phyloP scores from a whole-genome alignment of 2,888 invertebrate genomes.

The Drosophila conformis region DNA sequence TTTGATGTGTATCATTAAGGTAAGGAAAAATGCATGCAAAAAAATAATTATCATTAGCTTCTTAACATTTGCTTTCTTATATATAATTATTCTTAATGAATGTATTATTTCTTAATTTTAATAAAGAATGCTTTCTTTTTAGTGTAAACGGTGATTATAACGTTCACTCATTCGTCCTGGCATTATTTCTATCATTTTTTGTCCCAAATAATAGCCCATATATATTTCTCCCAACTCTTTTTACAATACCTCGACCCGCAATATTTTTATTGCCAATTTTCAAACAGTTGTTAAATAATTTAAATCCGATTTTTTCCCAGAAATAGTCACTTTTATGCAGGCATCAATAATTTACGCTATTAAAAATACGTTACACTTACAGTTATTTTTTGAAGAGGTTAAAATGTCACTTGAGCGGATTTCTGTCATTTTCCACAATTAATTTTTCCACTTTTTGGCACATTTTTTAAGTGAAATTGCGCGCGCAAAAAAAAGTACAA shows the following conservation, averaged over 20 bases:
- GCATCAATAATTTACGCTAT: conserved; percentile 51
- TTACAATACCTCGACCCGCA: conserved; percentile 34
- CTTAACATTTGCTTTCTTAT: background rate
- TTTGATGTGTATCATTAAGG: conserved; percentile 40
- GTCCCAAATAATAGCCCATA: background rate
- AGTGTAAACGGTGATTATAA: background rate
- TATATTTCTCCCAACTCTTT: conserved; percentile 12
- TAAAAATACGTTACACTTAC: conserved; percentile 70
- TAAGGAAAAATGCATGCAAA: conserved; percentile 10
- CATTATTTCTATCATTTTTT: background rate
- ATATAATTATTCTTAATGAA: background rate
- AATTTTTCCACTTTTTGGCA: conserved; percentile 42
- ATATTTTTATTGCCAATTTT: conserved; percentile 41
- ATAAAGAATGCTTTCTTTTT: background rate
- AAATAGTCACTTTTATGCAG: conserved; percentile 62
- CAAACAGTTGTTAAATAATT: conserved; percentile 41
- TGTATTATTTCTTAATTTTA: background rate
- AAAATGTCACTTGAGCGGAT: conserved; percentile 79
- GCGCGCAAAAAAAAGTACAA: conserved; percentile 50
- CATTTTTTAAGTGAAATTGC: conserved; percentile 64
- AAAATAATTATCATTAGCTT: conserved; percentile 6
- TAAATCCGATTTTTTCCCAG: conserved; percentile 36
- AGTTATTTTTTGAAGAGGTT: conserved; percentile 63
- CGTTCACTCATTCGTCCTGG: too few species aligned
- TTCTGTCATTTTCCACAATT: conserved; percentile 46